Base-by-base conservation (phyloP, 2,888 invertebrate species). In the Hecatera dysodea region DNA sequence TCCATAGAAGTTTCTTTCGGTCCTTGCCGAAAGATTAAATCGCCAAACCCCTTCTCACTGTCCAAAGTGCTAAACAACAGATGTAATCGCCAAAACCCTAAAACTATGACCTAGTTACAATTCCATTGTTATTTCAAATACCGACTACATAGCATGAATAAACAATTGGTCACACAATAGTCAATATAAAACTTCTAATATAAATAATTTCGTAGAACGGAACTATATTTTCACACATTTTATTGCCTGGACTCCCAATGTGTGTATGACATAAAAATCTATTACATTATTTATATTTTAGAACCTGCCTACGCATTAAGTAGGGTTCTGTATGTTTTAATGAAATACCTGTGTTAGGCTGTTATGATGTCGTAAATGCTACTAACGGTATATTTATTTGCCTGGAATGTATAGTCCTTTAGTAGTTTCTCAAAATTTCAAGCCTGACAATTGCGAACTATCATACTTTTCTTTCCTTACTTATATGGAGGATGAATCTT, bases 151-250 rank as follows among this genome's bases (percentile, higher is more conserved):
- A 15, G 29, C 42, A 22, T 61, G 72, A 78, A 72, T 72, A 33
- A n/a, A 53, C n/a, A 73, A 55, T 55, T 17, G 55, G 0, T 67
- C 29, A 19, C 50, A 72, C 72, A 75, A 75, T 73, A 63, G 57
- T 11, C 53, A 65, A 63, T 66, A 74, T 57, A 75, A 52, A 56
- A n/a, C 19, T 22, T 44, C 59, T 61, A 29, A 50, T 67, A 66
- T 27, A 56, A 67, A 52, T 27, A 1, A 12, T 8, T 77, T 84
- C 82, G 68, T 8, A 66, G 84, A 81, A 82, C n/a, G 33, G 55
- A 76, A 76, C 73, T 63, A 12, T 63, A 8, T 80, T 74, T 75
- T 76, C 70, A 76, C 72, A 80, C 73, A 56, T 72, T 75, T 84
- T 82, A 82, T 84, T 46, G 27, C 56, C 12, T 0, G 53, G 59